Percentiles rank a stretch among this genome's conserved stretches.
phyloP scores from a whole-genome alignment of 1,140 invertebrate species.

The Bombus ignitus region DNA sequence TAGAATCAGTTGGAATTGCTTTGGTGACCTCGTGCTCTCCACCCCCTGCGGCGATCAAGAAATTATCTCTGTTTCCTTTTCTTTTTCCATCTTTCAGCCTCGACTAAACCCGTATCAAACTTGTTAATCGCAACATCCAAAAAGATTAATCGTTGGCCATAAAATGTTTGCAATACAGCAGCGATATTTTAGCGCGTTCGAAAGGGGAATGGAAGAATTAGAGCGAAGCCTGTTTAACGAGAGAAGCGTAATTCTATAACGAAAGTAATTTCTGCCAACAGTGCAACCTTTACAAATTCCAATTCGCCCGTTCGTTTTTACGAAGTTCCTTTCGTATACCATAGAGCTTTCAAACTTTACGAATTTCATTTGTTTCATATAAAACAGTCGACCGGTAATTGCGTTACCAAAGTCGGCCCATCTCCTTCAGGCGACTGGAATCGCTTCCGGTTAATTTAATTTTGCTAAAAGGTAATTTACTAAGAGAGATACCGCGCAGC shows the following conservation, averaged over 20 bases:
- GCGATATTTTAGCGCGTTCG: accelerated
- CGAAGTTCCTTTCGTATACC: background rate
- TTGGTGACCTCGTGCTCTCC: background rate
- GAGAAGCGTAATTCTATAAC: background rate
- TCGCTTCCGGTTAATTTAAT: constrained; percentile 5
- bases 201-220: too few species aligned
- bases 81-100: too few species aligned
- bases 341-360: background rate
- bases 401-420: background rate
- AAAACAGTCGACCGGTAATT: constrained; percentile 4
- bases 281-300: background rate
- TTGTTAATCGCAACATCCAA: background rate
- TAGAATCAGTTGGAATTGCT: constrained; percentile 23
- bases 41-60: background rate
- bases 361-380: background rate
- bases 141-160: background rate
- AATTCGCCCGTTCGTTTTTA: background rate
- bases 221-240: background rate
- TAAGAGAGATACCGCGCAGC: too few species aligned
- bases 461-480: too few species aligned
- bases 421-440: background rate
- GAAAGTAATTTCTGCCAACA: background rate
- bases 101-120: background rate
- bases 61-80: background rate
- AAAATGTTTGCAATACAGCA: too few species aligned